Evolutionary conservation across 2,888 invertebrate species (phyloP).

Genomic region (Melanotus villosus): DNA sequence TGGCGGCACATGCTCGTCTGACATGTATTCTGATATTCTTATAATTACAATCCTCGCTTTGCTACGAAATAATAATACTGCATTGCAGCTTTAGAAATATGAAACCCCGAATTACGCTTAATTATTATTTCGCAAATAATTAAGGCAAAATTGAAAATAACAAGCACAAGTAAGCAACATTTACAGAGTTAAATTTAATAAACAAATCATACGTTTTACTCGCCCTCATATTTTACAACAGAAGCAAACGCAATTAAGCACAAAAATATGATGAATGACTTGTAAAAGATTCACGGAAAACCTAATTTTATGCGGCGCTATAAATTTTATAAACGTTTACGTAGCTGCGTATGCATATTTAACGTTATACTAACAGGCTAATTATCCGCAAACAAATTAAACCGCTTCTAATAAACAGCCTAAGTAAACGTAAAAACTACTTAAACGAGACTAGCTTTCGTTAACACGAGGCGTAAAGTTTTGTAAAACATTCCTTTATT

Average conservation of each 20-base stretch:
- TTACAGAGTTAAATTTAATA: constrained; percentile 33
- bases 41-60: constrained; percentile 46
- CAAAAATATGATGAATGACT: constrained; percentile 15
- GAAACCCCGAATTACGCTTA: constrained; percentile 44
- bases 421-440: constrained; percentile 27
- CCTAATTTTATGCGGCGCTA: constrained; percentile 1
- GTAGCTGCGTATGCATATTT: constrained; percentile 23
- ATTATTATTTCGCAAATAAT: constrained; percentile 46
- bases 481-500: constrained; percentile 26
- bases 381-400: constrained; percentile 28
- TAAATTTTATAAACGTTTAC: constrained; percentile 21
- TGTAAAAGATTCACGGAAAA: constrained; percentile 14
- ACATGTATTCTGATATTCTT: constrained; percentile 50
- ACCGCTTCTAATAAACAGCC: constrained; percentile 25
- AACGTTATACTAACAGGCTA: constrained; percentile 18
- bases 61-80: constrained; percentile 48
- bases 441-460: constrained; percentile 19
- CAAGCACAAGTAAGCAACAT: constrained; percentile 25
- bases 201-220: constrained; percentile 27
- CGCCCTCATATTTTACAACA: constrained; percentile 20
- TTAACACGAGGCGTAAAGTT: constrained; percentile 16
- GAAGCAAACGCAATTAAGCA: constrained; percentile 21
- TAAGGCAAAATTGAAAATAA: constrained; percentile 38
- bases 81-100: constrained; percentile 47
- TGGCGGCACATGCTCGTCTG: constrained; percentile 45